Evolutionary conservation across 1,140 invertebrate genomes (phyloP).

Genomic region (Liolophura sinensis): DNA sequence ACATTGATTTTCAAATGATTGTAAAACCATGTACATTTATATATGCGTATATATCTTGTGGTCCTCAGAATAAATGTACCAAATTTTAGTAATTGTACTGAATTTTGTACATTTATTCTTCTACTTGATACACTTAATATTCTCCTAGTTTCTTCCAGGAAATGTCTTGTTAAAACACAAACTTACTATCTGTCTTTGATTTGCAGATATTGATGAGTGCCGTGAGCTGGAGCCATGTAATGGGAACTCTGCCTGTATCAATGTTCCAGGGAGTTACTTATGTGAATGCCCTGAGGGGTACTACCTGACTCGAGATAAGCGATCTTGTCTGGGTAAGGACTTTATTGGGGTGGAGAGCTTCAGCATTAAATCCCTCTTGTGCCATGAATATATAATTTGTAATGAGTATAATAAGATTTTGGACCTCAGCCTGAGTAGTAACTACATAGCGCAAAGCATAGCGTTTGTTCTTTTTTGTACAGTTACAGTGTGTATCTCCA

Average conservation of each 20-base stretch:
- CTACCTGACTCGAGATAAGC: slow-evolving; percentile 65
- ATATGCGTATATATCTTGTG: not conserved
- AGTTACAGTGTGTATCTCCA: no score
- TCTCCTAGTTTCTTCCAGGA: not conserved
- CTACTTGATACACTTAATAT: not conserved
- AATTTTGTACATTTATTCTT: not conserved
- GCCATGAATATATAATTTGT: no score
- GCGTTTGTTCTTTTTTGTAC: no score
- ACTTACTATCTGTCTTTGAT: not conserved
- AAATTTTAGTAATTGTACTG: no score
- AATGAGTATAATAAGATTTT: no score
- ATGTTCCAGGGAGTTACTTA: slow-evolving; percentile 50
- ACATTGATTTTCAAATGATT: no score
- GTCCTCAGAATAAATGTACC: not conserved
- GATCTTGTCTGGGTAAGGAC: slow-evolving; percentile 66
- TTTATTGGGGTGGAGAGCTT: not conserved
- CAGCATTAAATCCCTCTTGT: no score
- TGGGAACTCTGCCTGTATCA: slow-evolving; percentile 50
- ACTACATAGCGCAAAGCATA: no score
- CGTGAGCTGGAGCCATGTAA: slow-evolving; percentile 34
- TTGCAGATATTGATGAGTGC: slow-evolving; percentile 54
- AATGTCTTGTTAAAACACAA: not conserved
- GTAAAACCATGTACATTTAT: no score
- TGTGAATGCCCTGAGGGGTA: slow-evolving; percentile 69
- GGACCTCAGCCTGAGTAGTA: no score